Base-by-base conservation (phyloP, 2,888 invertebrate genomes). In the Muscina levida region DNA sequence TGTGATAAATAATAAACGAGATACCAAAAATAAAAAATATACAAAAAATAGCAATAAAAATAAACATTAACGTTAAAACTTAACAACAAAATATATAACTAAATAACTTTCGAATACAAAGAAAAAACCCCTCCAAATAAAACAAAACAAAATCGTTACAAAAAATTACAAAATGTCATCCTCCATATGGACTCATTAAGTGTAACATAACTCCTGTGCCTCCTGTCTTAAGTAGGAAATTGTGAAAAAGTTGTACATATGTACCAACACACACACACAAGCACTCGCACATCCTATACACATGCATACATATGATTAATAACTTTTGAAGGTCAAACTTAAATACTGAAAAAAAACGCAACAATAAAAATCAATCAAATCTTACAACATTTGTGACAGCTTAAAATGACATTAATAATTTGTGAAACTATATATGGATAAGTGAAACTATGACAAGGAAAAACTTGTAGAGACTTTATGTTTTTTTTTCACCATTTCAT, bases 241-340 rank as follows among this genome's bases (percentile, higher is more conserved):
- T 8, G 24, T 24, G 51, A 51, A 51, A n/a, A 46, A 48, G 10
- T 17, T 19, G 17, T 31, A 31, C 31, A 31, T 31, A 31, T 31
- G 4, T 31, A 31, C 8, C 31, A 15, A 44, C n/a, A n/a, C n/a
- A n/a, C n/a, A 71, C 48, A 2, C 67, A 67, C 31, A 68, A 59
- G 53, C 17, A 53, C 2, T 19, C 48, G 17, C 15, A 11, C 5
- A 44, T 67, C 53, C 74, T 67, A 53, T 62, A 22, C 4, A 37
- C 19, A 37, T 44, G 8, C 17, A 39, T 0, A 15, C 6, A 6
- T 53, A 72, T 68, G 37, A 62, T 68, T 76, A 65, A 77, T 71
- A 80, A 76, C 73, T 66, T 77, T 77, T 80, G 70, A 80, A 80
- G 80, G 80, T 80, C 77, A 80, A 70, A 37, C 15, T 26, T 59